Evolutionary conservation across 2,113 vertebrate species (phyloP).

Genomic region (Pimephales promelas): DNA sequence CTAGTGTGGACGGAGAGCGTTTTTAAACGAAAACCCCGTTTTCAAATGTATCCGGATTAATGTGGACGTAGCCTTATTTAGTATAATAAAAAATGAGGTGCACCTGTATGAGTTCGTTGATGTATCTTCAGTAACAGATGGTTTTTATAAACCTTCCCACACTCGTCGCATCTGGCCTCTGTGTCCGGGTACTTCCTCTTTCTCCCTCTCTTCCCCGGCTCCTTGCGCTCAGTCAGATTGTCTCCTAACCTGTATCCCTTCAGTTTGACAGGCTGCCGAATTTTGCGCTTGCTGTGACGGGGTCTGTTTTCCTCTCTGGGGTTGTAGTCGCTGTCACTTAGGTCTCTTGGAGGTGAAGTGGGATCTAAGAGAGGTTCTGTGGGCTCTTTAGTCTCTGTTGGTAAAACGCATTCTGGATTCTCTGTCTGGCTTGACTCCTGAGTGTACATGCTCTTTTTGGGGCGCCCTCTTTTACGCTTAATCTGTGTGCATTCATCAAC

Average conservation of each 20-base stretch:
- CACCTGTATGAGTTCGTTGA: slow-evolving; percentile 91
- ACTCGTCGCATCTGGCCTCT: slow-evolving; percentile 88
- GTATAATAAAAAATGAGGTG: neutral
- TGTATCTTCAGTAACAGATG: slow-evolving; percentile 92
- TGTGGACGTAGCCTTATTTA: too few relatives aligned
- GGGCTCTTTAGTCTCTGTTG: slow-evolving; percentile 48
- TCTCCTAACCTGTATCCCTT: slow-evolving; percentile 83
- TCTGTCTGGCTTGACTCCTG: neutral
- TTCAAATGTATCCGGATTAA: too few relatives aligned
- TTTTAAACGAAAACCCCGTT: too few relatives aligned
- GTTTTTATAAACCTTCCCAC: slow-evolving; percentile 92
- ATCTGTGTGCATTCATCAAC: slow-evolving; percentile 28
- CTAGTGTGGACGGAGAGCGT: too few relatives aligned
- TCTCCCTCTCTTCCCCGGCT: slow-evolving; percentile 75
- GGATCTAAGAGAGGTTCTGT: slow-evolving; percentile 54
- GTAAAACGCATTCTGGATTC: neutral
- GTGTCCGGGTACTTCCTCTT: slow-evolving; percentile 79
- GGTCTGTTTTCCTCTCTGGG: slow-evolving; percentile 67
- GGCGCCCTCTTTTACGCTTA: slow-evolving; percentile 87
- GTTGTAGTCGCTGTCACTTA: slow-evolving; percentile 74
- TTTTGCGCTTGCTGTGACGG: slow-evolving; percentile 84
- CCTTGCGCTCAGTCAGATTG: slow-evolving; percentile 74
- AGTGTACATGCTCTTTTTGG: slow-evolving; percentile 73
- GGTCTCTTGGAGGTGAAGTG: slow-evolving; percentile 49
- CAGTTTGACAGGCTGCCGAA: slow-evolving; percentile 84